These are phyloP conservation scores for Spheniscus humboldti DNA, from an alignment of 2,797 vertebrate species.

Conservation along the genomic window DNA sequence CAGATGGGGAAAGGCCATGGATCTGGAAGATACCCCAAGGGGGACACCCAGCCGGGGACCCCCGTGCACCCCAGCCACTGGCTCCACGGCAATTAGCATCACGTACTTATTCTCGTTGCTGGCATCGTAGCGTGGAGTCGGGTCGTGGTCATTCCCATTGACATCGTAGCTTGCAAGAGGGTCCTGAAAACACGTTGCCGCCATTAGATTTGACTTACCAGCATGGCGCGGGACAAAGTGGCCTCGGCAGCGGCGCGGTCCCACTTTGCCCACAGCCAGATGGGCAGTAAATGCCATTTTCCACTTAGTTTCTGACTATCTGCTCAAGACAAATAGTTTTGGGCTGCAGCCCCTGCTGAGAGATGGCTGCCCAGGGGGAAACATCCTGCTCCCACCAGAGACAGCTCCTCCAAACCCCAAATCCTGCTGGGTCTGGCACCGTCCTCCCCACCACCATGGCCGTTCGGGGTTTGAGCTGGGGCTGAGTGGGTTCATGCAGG, in stretches of 20 bases:
- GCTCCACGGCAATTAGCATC: not conserved
- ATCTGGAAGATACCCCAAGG: not conserved
- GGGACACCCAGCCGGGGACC: not conserved
- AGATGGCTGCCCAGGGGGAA: not conserved
- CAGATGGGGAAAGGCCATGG: not conserved
- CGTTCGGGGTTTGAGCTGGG: not conserved
- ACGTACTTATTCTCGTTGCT: constrained; percentile 82
- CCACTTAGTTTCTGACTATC: not conserved
- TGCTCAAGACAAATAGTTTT: not conserved
- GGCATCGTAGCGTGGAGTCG: constrained; percentile 76
- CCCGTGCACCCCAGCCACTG: not conserved
- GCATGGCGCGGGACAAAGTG: not conserved
- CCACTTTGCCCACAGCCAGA: not conserved
- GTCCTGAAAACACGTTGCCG: constrained; percentile 62
- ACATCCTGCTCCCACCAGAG: not conserved
- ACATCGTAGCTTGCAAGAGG: constrained; percentile 79
- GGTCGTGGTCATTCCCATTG: constrained; percentile 78
- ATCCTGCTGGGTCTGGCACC: not conserved
- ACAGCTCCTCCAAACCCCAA: not conserved
- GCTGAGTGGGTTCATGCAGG: not conserved
- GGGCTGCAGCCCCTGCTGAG: not conserved
- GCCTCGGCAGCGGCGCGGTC: accelerated
- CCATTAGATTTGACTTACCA: not conserved
- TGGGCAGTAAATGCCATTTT: not conserved
- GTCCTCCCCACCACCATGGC: accelerated